Conservation (phyloP, 2,113 vertebrate genomes). For the Nerophis lumbriciformis region DNA sequence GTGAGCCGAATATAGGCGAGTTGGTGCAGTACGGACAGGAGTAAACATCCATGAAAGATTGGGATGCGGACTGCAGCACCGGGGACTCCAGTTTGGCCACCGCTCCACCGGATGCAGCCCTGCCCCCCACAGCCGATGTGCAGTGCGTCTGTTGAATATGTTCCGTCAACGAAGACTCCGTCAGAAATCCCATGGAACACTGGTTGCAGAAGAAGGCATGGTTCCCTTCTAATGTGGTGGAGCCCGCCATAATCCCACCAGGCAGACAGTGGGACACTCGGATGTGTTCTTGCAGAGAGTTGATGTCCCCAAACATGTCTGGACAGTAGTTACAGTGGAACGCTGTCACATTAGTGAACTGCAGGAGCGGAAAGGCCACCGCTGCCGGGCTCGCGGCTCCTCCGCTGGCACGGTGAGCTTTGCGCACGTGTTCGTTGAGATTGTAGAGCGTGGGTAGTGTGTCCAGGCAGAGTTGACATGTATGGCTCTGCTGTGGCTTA, state of each 20-base stretch:
- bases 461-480: slow-evolving; percentile 94
- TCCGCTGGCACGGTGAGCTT: slow-evolving; percentile 88
- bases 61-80: slow-evolving; percentile 81
- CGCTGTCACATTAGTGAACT: slow-evolving; percentile 87
- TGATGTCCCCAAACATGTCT: slow-evolving; percentile 94
- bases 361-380: slow-evolving; percentile 84
- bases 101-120: slow-evolving; percentile 55
- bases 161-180: slow-evolving; percentile 89
- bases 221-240: slow-evolving; percentile 88
- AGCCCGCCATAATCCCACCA: slow-evolving; percentile 71
- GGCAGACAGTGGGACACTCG: slow-evolving; percentile 88
- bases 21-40: slow-evolving; percentile 98
- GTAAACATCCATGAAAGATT: slow-evolving; percentile 99
- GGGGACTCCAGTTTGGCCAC: slow-evolving; percentile 93
- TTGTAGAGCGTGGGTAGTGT: slow-evolving; percentile 94
- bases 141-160: slow-evolving; percentile 98
- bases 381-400: slow-evolving; percentile 27
- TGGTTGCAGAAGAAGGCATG: slow-evolving; percentile 98
- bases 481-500: slow-evolving; percentile 97
- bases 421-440: slow-evolving; percentile 93
- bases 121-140: slow-evolving; percentile 69
- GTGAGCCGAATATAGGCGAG: slow-evolving; percentile 93
- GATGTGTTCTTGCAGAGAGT: slow-evolving; percentile 95
- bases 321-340: slow-evolving; percentile 99
- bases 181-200: slow-evolving; percentile 98